Evolutionary conservation across 2,797 vertebrate species (phyloP), one percentile per base, ranked within the genome.

Genomic region (Podarcis lilfordi): DNA sequence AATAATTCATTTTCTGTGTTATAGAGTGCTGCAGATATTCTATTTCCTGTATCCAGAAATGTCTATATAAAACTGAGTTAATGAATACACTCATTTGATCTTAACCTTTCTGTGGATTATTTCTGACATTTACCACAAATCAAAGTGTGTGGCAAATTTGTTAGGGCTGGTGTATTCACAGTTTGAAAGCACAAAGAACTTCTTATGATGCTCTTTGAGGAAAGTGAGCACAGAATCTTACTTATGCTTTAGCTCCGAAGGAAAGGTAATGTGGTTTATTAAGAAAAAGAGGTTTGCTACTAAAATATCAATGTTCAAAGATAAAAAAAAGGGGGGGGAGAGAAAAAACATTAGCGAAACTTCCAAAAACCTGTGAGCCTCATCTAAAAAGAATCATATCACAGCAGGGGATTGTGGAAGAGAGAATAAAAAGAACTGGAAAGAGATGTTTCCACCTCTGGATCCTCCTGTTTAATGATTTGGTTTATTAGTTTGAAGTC

Each of bases 401-500:
- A 64, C 32, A 83, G 1, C 72, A 86, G 32, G 0, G 64, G 35
- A 85, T 29, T 10, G 78, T 1, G 21, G 66, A 50, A 0, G 59
- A 0, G 1, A 10, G 50, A 29, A 86, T 86, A 86, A 91, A 0
- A 68, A 9, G n/a, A 9, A 50, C 23, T 74, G 86, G 17, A 88
- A 5, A n/a, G 10, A 90, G 15, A 32, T 72, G 80, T 8, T 87
- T 59, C 43, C 43, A 72, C 40, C 66, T 8, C 23, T 82, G 0
- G 59, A 45, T 88, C 89, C 90, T 68, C 8, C 85, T 29, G 27
- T 1, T 21, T 74, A 80, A 86, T 82, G 29, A 83, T 5, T 40
- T 69, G 3, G 10, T 21, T 84, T 93, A 86, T 83, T 37, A 8
- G 3, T 82, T 35, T 9, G 89, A 84, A 72, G 85, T 35, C 4